phyloP scores from a whole-genome alignment of 2,113 vertebrate genomes.

The Eleginops maclovinus region DNA sequence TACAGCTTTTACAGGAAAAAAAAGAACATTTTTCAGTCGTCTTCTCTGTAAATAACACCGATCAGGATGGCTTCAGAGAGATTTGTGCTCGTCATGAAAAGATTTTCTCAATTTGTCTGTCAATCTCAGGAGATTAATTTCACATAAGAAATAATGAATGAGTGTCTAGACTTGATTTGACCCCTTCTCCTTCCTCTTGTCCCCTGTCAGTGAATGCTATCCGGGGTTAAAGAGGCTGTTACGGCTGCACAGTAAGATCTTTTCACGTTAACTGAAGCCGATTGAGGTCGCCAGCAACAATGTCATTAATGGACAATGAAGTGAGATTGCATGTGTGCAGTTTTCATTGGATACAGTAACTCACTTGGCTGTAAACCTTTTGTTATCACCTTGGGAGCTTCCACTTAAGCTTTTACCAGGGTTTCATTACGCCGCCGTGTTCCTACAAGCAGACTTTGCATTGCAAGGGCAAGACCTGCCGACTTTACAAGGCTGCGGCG shows the following conservation, averaged over 20 bases:
- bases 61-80: background rate
- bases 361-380: slow-evolving; percentile 33
- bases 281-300: slow-evolving; percentile 38
- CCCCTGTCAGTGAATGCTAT: slow-evolving; percentile 33
- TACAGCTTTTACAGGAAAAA: background rate
- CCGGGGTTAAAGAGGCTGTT: slow-evolving; percentile 41
- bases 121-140: background rate
- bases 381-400: slow-evolving; percentile 24
- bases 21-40: background rate
- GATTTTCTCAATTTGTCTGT: background rate
- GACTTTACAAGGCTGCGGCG: slow-evolving; percentile 31
- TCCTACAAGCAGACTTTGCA: slow-evolving; percentile 29
- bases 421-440: slow-evolving; percentile 16
- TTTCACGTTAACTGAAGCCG: slow-evolving; percentile 31
- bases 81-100: background rate
- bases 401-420: slow-evolving; percentile 39
- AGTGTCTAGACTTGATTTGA: slow-evolving; percentile 39
- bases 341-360: slow-evolving; percentile 29
- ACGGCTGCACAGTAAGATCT: slow-evolving; percentile 23
- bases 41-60: background rate
- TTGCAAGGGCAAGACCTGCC: slow-evolving; percentile 28
- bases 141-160: slow-evolving; percentile 5
- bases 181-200: slow-evolving; percentile 25
- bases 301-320: slow-evolving; percentile 51
- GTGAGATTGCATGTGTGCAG: slow-evolving; percentile 21